These are phyloP conservation scores for Numida meleagris DNA, from an alignment of 2,113 vertebrate genomes.

Conservation along the genomic window DNA sequence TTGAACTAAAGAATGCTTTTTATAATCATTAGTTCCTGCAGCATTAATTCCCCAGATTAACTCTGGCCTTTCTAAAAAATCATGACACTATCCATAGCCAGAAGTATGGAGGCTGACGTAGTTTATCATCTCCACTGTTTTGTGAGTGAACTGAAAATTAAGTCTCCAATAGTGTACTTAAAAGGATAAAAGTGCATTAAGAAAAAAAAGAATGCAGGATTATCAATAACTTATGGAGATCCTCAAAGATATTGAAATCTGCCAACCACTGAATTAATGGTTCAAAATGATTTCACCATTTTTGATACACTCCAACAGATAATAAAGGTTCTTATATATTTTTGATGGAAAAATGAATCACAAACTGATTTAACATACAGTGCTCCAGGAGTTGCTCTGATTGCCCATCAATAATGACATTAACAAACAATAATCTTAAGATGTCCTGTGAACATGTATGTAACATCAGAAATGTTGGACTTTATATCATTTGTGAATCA, in stretches of 20 bases:
- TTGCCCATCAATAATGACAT: accelerated
- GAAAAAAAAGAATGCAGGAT: accelerated
- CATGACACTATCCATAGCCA: accelerated
- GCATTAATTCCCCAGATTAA: background rate
- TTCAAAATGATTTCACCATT: background rate
- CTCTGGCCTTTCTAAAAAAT: background rate
- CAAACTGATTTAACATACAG: background rate
- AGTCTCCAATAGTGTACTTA: background rate
- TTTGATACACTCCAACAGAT: background rate
- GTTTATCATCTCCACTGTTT: accelerated
- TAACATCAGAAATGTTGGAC: background rate
- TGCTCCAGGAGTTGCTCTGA: background rate
- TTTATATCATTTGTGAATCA: background rate
- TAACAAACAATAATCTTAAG: background rate
- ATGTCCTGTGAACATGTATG: accelerated
- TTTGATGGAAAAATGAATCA: background rate
- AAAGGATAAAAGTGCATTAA: background rate
- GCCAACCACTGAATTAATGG: accelerated
- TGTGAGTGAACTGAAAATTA: background rate
- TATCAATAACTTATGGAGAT: background rate
- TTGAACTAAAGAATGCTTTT: background rate
- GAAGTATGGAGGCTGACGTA: background rate
- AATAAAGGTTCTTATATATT: background rate
- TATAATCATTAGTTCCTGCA: background rate
- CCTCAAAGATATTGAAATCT: background rate